Evolutionary conservation across 2,113 vertebrate species (phyloP).

Genomic region (Amia ocellicauda): DNA sequence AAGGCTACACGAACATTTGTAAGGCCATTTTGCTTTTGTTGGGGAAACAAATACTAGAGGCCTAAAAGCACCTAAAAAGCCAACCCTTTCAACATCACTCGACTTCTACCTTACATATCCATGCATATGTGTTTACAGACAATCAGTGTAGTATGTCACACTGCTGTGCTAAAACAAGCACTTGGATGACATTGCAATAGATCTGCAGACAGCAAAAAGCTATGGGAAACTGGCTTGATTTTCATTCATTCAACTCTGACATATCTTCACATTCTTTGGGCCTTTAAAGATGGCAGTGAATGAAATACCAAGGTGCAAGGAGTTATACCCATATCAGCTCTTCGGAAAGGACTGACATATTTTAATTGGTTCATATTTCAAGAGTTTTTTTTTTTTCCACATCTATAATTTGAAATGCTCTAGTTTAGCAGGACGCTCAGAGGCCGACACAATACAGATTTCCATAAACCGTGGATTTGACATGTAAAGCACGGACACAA

Average conservation of each 20-base stretch:
- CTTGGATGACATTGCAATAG: not conserved
- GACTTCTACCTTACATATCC: not conserved
- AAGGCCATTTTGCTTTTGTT: no score
- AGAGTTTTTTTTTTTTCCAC: not conserved
- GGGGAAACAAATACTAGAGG: no score
- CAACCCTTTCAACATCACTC: no score
- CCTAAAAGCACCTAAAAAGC: no score
- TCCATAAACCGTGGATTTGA: slow-evolving; percentile 23
- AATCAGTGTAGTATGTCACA: slow-evolving; percentile 32
- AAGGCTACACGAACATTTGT: no score
- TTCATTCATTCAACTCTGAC: not conserved
- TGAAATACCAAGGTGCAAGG: not conserved
- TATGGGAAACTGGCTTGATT: not conserved
- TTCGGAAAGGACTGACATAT: not conserved
- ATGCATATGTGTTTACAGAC: slow-evolving; percentile 9
- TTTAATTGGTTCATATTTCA: not conserved
- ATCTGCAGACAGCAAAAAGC: not conserved
- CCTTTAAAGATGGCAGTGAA: not conserved
- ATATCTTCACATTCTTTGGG: not conserved
- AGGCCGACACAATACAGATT: slow-evolving; percentile 6
- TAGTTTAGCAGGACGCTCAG: slow-evolving; percentile 11
- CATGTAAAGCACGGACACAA: slow-evolving; percentile 15
- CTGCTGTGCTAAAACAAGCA: slow-evolving; percentile 2
- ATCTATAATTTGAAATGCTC: not conserved
- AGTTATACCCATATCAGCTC: not conserved